phyloP scores from a whole-genome alignment of 1,140 invertebrate genomes.

The Stegodyphus dumicola region DNA sequence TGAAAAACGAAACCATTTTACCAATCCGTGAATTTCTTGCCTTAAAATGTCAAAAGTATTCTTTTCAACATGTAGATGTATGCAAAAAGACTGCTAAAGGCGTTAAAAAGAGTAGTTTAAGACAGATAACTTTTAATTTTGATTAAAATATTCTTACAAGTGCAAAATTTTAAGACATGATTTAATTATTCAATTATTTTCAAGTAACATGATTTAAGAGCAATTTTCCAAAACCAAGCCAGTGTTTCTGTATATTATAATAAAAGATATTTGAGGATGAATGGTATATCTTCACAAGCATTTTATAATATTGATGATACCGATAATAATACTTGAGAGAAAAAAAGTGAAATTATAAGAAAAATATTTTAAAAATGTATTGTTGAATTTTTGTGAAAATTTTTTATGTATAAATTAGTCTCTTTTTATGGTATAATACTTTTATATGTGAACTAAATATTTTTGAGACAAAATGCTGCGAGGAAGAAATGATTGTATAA shows the following conservation, averaged over 20 bases:
- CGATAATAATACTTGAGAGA: too few species aligned
- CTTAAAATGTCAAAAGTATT: constrained; percentile 34
- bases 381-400: too few species aligned
- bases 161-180: background rate
- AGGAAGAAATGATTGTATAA: too few species aligned
- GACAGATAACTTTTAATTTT: background rate
- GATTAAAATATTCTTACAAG: background rate
- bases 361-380: too few species aligned
- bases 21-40: constrained; percentile 21
- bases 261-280: background rate
- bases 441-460: too few species aligned
- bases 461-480: too few species aligned
- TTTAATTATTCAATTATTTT: background rate
- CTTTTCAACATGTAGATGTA: background rate
- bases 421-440: too few species aligned
- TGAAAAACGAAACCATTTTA: constrained; percentile 16
- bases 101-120: constrained; percentile 1
- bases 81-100: constrained; percentile 34
- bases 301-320: too few species aligned
- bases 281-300: too few species aligned
- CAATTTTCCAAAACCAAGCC: constrained; percentile 2
- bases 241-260: constrained; percentile 2
- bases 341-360: too few species aligned
- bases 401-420: too few species aligned
- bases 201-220: background rate